Base-by-base conservation (phyloP, 2,888 invertebrate genomes). In the Dinocampus coccinellae region DNA sequence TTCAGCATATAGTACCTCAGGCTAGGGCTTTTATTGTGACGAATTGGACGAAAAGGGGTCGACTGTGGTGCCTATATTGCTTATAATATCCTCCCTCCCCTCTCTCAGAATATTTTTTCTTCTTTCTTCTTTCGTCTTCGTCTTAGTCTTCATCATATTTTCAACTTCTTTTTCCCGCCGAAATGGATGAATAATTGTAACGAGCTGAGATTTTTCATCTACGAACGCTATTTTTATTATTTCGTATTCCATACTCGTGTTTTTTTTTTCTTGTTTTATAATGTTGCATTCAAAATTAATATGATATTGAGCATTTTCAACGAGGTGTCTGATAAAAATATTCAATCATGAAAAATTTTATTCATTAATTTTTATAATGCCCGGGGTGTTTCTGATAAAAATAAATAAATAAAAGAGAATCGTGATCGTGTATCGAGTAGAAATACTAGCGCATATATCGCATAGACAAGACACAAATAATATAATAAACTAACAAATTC, bases 181-280 rank as follows among this genome's bases (percentile, higher is more conserved):
- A 55, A 82, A 81, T 79, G 82, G 81, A 75, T 79, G 83, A 81
- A 83, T 84, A 83, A 84, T 84, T 84, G 83, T 81, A 84, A 84
- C 83, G 78, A 81, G 80, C 78, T 53, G 69, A 80, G 78, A 82
- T 70, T 74, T 67, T 61, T 70, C 76, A 33, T 63, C 64, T 26
- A 65, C 73, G 71, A 68, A 74, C 71, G 70, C 34, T 70, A 63
- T 22, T 62, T 74, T 68, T 65, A 7, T 47, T n/a, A 13, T 2
- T n/a, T 47, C 36, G 6, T 9, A 7, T 2, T 47, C 20, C 36
- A 39, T 4, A 3, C 29, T 53, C 24, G 52, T 52, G 36, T 53
- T 65, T 24, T 29, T 29, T 29, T 29, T 29, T 4, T 29, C 7
- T 29, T 29, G 7, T 29, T 29, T 29, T 29, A 29, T 29, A 29